phyloP scores from a whole-genome alignment of 2,113 vertebrate genomes.

The Psettodes erumei region DNA sequence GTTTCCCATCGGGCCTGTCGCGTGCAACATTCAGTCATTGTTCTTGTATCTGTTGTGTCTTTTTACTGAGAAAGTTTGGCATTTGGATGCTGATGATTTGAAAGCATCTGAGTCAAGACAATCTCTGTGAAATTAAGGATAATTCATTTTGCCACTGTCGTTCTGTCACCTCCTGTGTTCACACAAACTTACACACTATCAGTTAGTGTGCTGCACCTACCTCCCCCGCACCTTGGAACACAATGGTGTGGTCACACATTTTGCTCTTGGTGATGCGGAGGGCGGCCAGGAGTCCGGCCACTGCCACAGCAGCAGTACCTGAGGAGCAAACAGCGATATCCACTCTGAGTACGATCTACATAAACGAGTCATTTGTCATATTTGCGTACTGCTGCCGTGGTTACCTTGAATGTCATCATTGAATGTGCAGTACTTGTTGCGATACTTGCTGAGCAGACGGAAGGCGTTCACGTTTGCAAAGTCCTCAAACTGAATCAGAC shows the following conservation, averaged over 20 bases:
- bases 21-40: not conserved
- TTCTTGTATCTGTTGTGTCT: no score
- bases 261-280: conserved; percentile 93
- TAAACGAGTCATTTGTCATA: no score
- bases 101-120: not conserved
- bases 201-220: conserved; percentile 70
- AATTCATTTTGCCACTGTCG: not conserved
- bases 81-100: no score
- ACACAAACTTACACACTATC: no score
- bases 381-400: not conserved
- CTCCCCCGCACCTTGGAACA: conserved; percentile 98
- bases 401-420: conserved; percentile 99
- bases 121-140: not conserved
- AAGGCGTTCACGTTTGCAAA: conserved; percentile 98
- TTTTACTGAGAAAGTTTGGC: no score
- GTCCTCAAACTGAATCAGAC: conserved; percentile 98
- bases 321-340: conserved; percentile 17
- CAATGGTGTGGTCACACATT: conserved; percentile 90
- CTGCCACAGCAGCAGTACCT: conserved; percentile 97
- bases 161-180: not conserved
- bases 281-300: conserved; percentile 93
- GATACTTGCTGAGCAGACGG: conserved; percentile 93
- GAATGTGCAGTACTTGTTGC: conserved; percentile 95
- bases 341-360: no score
- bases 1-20: not conserved